These are phyloP conservation scores for Pterocles orientalis DNA, from an alignment of 2,113 vertebrate species.

Conservation along the genomic window DNA sequence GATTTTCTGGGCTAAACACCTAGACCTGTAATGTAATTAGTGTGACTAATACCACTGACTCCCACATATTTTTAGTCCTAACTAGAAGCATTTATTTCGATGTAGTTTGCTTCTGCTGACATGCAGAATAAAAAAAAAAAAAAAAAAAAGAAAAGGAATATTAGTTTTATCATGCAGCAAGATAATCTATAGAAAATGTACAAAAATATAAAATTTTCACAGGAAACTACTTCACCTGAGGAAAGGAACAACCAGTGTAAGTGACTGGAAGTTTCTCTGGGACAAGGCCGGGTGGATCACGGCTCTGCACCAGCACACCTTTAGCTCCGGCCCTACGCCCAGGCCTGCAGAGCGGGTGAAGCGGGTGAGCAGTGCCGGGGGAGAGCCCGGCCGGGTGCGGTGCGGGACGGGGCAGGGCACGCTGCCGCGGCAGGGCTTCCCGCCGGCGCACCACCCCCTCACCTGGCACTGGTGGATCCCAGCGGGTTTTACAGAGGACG, in stretches of 20 bases:
- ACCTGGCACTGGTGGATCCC: neutral
- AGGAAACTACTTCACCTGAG: neutral
- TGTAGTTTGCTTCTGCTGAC: neutral
- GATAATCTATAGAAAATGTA: neutral
- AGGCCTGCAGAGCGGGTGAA: accelerated
- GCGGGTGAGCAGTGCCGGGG: neutral
- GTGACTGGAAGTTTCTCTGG: neutral
- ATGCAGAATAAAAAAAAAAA: neutral
- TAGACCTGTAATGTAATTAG: neutral
- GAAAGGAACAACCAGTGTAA: neutral
- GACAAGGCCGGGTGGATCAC: neutral
- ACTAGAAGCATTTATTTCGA: neutral
- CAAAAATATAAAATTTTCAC: neutral
- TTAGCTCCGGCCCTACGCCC: neutral
- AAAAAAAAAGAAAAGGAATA: neutral
- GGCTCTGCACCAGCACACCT: neutral
- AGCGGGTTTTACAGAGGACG: neutral
- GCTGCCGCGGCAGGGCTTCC: neutral
- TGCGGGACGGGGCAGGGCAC: neutral
- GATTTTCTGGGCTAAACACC: neutral
- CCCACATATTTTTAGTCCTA: neutral
- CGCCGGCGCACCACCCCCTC: neutral
- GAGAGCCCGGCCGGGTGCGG: neutral
- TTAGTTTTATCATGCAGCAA: neutral
- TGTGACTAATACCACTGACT: neutral